Conservation (phyloP, 1,140 invertebrate genomes). For the Bombus pyrosoma region DNA sequence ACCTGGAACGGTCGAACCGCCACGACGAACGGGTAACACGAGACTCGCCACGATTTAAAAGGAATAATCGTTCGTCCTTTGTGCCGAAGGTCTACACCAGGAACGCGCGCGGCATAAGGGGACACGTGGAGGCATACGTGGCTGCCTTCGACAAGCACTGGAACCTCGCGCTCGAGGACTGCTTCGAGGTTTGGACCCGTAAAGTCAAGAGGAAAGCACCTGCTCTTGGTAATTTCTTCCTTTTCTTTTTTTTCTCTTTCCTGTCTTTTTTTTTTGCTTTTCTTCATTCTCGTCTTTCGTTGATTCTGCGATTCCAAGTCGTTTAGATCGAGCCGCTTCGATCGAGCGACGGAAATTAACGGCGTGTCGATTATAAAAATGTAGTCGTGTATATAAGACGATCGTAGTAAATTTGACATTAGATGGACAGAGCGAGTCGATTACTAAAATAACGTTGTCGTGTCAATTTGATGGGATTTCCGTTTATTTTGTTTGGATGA, state of each 20-base stretch:
- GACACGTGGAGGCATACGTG: conserved; percentile 90
- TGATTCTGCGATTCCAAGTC: not conserved
- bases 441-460: not conserved
- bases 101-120: conserved; percentile 86
- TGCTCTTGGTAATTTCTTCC: conserved; percentile 78
- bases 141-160: conserved; percentile 97
- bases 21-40: conserved; percentile 5
- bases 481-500: not conserved
- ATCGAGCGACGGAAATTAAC: not conserved
- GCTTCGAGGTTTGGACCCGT: conserved; percentile 92
- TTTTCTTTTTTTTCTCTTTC: not conserved
- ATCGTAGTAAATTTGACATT: not conserved
- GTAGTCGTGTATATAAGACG: no score
- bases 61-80: conserved; percentile 74
- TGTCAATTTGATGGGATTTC: not conserved
- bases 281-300: no score
- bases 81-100: conserved; percentile 86
- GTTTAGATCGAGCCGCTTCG: not conserved
- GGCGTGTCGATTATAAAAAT: not conserved
- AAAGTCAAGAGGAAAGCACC: conserved; percentile 85
- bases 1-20: conserved; percentile 62
- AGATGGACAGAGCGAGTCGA: not conserved
- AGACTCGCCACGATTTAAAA: conserved; percentile 65
- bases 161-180: conserved; percentile 94
- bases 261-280: not conserved